Conservation (phyloP, 2,888 invertebrate genomes). For the Drosophila kokeensis region DNA sequence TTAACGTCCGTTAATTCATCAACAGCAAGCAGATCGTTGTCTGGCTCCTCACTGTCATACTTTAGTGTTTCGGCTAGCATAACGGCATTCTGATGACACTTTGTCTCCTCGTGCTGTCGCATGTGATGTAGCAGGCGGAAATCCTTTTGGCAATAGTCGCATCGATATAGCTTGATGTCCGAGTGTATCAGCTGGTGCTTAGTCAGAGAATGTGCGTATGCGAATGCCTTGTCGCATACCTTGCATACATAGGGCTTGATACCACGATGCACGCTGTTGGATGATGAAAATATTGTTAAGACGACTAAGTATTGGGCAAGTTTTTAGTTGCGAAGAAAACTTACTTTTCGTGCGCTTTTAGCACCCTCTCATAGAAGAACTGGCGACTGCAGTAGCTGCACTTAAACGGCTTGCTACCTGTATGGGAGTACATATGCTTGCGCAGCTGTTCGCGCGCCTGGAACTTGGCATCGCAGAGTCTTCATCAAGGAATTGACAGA, state of each 20-base stretch:
- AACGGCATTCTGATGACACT: constrained; percentile 82
- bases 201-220: constrained; percentile 81
- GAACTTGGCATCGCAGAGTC: constrained; percentile 81
- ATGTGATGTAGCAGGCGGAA: constrained; percentile 83
- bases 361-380: constrained; percentile 83
- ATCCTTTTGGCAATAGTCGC: constrained; percentile 82
- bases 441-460: constrained; percentile 81
- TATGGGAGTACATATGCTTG: constrained; percentile 82
- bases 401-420: constrained; percentile 81
- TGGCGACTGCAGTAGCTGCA: constrained; percentile 81
- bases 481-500: constrained; percentile 31
- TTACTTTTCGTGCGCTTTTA: constrained; percentile 82
- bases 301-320: not conserved
- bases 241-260: constrained; percentile 82
- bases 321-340: constrained; percentile 22
- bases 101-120: constrained; percentile 83
- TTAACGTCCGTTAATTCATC: constrained; percentile 53
- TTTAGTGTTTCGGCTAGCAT: constrained; percentile 63
- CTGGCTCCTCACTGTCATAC: constrained; percentile 44
- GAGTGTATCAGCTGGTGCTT: constrained; percentile 83
- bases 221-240: constrained; percentile 79
- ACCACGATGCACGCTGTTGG: constrained; percentile 77
- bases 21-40: constrained; percentile 51
- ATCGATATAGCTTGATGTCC: constrained; percentile 81
- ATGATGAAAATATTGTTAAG: not conserved